Evolutionary conservation across 2,888 invertebrate species (phyloP).

Genomic region (Drosophila siamana): DNA sequence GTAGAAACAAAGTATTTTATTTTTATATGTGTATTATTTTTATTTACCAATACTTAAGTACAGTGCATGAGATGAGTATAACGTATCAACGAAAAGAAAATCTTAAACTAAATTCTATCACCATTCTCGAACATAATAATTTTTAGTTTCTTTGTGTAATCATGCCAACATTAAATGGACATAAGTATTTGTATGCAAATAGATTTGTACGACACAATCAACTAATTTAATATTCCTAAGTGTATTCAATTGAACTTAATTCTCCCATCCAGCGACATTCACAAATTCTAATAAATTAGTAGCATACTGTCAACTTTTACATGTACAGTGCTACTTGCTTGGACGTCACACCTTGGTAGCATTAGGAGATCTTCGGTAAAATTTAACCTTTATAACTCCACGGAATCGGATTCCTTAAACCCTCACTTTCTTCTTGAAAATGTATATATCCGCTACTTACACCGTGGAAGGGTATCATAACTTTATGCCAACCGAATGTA

Average conservation of each 20-base stretch:
- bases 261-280: constrained; percentile 8
- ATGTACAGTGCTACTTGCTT: no score
- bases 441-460: no score
- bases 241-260: constrained; percentile 44
- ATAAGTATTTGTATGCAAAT: constrained; percentile 8
- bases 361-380: no score
- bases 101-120: constrained; percentile 27
- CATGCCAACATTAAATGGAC: neutral
- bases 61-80: neutral
- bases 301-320: no score
- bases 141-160: neutral
- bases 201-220: constrained; percentile 21
- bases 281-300: neutral
- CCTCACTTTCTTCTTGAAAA: no score
- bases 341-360: no score
- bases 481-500: no score
- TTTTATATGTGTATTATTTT: no score
- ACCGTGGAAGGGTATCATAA: no score
- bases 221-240: constrained; percentile 32
- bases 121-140: neutral
- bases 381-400: no score
- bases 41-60: neutral
- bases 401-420: no score
- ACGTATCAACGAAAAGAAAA: constrained; percentile 29
- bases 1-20: no score